Base-by-base conservation (phyloP, 2,113 vertebrate species). In the Cyphomyrus plagiostoma region DNA sequence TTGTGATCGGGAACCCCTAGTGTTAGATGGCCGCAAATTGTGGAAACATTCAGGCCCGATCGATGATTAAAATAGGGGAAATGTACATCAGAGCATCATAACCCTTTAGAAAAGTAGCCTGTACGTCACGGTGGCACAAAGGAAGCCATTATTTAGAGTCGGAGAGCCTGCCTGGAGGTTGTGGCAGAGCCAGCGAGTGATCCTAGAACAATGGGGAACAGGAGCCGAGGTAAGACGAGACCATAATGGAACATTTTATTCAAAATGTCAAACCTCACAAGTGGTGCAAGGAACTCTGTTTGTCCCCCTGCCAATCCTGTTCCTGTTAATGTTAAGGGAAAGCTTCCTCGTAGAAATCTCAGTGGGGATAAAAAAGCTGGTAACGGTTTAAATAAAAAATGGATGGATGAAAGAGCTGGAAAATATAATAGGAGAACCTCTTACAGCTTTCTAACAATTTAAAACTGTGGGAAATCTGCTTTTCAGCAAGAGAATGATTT, bases 161-260 rank as follows among this genome's bases (percentile, higher is more conserved):
- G 30, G 17, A 80, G 35, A 80, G 74, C 74, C 74, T 80, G 74
- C 35, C 15, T 80, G 0, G 35, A 80, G 35, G 26, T 77, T 77
- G 74, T 17, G 35, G 74, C 15, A 10, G 30, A n/a, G 70, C 13
- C 6, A 13, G 30, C 0, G 35, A 77, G 15, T 77, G 70, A 35
- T 80, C 15, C 74, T 17, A 42, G 35, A 80, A 80, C 74, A 80
- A 80, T 80, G 74, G 15, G 74, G 74, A 80, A 39, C 35, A 42
- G 74, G 35, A 35, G 74, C 35, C 17, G 35, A 42, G 35, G 74
- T 80, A 80, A 80, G 17, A 80, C 35, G 74, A 80, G 74, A 80
- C 74, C 74, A 39, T 80, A 80, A 80, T 39, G 74, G 74, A 80
- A 80, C 35, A 80, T 80, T 80, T 80, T 42, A 80, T 80, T 80